Percentiles rank a stretch among this genome's conserved stretches.
phyloP scores from a whole-genome alignment of 2,888 invertebrate genomes.

The Dasypogon diadema region DNA sequence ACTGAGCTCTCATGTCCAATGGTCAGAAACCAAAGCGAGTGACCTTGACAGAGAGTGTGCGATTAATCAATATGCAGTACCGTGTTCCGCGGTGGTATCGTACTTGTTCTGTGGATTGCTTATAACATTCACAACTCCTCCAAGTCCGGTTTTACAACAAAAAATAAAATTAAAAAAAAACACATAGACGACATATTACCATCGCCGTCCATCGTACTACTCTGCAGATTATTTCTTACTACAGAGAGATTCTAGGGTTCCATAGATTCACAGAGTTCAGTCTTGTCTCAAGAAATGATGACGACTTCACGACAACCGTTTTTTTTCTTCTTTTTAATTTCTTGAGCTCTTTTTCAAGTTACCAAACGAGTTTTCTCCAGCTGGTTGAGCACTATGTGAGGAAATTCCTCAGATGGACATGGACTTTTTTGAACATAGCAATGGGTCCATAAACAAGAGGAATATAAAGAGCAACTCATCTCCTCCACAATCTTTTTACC shows the following conservation, averaged over 20 bases:
- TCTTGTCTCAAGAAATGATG: constrained; percentile 39
- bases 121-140: constrained; percentile 44
- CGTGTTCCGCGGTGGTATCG: neutral
- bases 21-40: constrained; percentile 48
- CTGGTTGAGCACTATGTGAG: constrained; percentile 45
- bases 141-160: constrained; percentile 32
- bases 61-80: constrained; percentile 43
- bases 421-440: neutral
- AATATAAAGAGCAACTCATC: constrained; percentile 30
- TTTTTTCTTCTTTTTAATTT: constrained; percentile 25
- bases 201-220: neutral
- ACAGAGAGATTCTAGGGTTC: constrained; percentile 18
- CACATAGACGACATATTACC: constrained; percentile 19
- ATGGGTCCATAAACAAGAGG: constrained; percentile 35
- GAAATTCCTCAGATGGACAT: constrained; percentile 43
- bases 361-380: constrained; percentile 47
- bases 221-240: neutral
- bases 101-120: constrained; percentile 9
- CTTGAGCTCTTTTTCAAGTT: constrained; percentile 40
- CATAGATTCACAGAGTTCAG: constrained; percentile 24
- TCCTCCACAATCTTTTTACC: constrained; percentile 39
- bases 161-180: constrained; percentile 5
- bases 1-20: constrained; percentile 10
- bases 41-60: constrained; percentile 55
- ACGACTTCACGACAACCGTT: constrained; percentile 34